Base-by-base conservation (phyloP, 2,113 vertebrate species). In the Apus apus region DNA sequence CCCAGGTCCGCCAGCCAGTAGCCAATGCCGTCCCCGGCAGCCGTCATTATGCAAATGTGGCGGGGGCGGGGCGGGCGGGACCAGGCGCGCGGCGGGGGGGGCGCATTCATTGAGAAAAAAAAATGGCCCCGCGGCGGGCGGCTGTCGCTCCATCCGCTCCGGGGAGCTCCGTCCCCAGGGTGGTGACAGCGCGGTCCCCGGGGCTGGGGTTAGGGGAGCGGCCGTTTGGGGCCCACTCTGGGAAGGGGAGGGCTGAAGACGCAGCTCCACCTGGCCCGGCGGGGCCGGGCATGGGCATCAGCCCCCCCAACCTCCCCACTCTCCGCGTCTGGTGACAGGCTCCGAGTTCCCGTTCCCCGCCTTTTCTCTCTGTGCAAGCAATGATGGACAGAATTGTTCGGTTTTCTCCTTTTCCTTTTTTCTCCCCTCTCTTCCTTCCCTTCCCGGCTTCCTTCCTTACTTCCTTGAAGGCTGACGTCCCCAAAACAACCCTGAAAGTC, bases 41-140 rank as follows among this genome's bases (percentile, higher is more conserved):
- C 34, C 48, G 34, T 88, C 45, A 67, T 85, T 97, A 98, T 98
- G 97, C 97, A 98, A 98, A 98, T 97, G 0, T 1, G 4, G 1
- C 60, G 91, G 87, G 51, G 96, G 82, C 82, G 92, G 66, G 79
- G 74, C 65, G 61, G 70, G 57, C 29, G 75, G n/a, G 26, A 25
- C 8, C 57, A 8, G 10, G 29, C 36, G 80, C 66, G 26, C 25
- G 29, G 16, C 29, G 34, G 5, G 56, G 61, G 46, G 65, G 36
- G 51, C 29, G 60, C 67, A 21, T 61, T 97, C 97, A 97, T 97
- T 98, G 96, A 46, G 19, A 46, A 46, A 46, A 46, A 46, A 46
- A 18, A 20, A 46, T 40, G 40, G 13, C 9, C 40, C 40, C 9
- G 40, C 9, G 40, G 40, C 40, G 13, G 9, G 9, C 13, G 40